Evolutionary conservation across 2,888 invertebrate species (phyloP), one percentile per base, ranked within the genome.

Genomic region (Mythimna ferrago): DNA sequence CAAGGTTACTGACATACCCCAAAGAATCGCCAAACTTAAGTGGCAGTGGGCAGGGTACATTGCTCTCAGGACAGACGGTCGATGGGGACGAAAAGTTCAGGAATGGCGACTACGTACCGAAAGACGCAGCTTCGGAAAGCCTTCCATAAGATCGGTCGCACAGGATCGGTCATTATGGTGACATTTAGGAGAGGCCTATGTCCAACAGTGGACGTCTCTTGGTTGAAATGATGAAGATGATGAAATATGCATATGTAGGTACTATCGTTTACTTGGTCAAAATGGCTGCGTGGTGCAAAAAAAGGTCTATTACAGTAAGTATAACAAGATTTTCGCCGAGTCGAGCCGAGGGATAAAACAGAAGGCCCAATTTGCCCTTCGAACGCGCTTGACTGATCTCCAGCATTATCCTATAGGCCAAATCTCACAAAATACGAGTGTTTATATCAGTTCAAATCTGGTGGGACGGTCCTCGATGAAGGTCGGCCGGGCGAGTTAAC

Each of bases 301-400:
- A 92, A 84, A 92, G 90, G 86, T 89, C 85, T 85, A 86, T 90
- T 90, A 90, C 87, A 89, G 83, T 80, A 76, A 75, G 58, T 77
- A 71, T 80, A 86, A 93, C 92, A 91, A 92, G 93, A 93, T 94
- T 93, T 92, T 83, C 84, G 77, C 70, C 75, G 82, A 85, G 86
- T 73, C 87, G 87, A 89, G 88, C 83, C 82, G 75, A 81, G 83
- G 91, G 91, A 92, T 92, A 89, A 90, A 91, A 93, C 92, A 93
- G 92, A 92, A 89, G 89, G 90, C 89, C 87, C 91, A 92, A 92
- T 93, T 93, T 89, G 90, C 89, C 89, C 89, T 88, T 84, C 86
- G 82, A 91, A 87, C 87, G 86, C 89, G 90, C 90, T 88, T 90
- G 90, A 89, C 89, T 93, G 93, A 94, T 92, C 92, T 92, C 83